Percentiles rank a stretch among this genome's conserved stretches.
phyloP scores from a whole-genome alignment of 2,113 vertebrate genomes.

The Helogale parvula region DNA sequence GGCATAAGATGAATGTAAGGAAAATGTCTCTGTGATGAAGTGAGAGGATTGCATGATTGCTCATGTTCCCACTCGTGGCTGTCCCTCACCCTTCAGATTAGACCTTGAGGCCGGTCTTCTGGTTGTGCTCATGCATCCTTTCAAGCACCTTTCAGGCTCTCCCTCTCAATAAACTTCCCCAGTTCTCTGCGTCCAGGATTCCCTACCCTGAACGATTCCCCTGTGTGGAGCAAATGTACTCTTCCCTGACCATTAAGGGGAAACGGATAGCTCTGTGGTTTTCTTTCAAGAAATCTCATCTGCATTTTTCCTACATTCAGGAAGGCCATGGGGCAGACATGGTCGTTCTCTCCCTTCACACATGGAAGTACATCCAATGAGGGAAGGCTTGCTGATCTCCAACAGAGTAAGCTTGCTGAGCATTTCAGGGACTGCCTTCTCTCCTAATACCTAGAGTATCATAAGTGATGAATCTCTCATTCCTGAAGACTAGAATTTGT shows the following conservation, averaged over 20 bases:
- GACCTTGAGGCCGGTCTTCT: neutral
- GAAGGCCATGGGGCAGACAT: neutral
- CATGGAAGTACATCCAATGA: neutral
- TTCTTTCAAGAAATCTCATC: neutral
- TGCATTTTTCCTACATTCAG: neutral
- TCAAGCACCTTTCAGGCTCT: neutral
- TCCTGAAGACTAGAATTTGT: neutral
- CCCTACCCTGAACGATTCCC: neutral
- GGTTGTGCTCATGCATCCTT: neutral
- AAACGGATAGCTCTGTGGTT: neutral
- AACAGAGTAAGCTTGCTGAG: neutral
- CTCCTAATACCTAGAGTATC: neutral
- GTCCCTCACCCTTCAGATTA: neutral
- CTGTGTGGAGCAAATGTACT: neutral
- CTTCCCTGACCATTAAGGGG: neutral
- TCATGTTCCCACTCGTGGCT: neutral
- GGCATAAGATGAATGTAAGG: neutral
- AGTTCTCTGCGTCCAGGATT: neutral
- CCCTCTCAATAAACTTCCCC: neutral
- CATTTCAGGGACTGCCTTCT: neutral
- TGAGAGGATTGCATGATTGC: neutral
- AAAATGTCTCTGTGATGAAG: neutral
- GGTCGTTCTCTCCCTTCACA: neutral
- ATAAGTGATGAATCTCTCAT: neutral
- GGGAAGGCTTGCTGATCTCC: neutral